phyloP scores from a whole-genome alignment of 2,888 invertebrate genomes.

The Eristalis intricaria region DNA sequence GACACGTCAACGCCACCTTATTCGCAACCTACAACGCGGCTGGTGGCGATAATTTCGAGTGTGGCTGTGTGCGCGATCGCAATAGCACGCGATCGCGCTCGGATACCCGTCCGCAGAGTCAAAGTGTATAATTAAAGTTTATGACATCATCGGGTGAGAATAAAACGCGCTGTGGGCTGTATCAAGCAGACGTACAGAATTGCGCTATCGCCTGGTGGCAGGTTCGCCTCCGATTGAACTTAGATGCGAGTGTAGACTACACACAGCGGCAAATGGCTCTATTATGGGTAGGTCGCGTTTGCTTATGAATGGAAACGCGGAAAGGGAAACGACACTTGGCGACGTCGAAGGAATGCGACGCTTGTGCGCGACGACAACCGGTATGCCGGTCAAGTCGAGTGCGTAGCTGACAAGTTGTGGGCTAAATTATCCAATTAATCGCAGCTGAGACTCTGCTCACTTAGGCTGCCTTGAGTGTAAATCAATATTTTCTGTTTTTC shows the following conservation, averaged over 20 bases:
- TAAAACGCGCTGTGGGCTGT: constrained; percentile 47
- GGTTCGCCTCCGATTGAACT: constrained; percentile 21
- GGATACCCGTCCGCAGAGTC: not conserved
- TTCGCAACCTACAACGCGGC: constrained; percentile 7
- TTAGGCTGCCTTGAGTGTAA: constrained; percentile 14
- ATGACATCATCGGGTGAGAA: constrained; percentile 65
- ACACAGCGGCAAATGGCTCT: not conserved
- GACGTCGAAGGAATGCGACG: constrained; percentile 11
- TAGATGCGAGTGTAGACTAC: constrained; percentile 17
- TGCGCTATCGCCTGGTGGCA: constrained; percentile 8
- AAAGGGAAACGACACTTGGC: constrained; percentile 5
- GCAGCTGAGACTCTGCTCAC: constrained; percentile 37
- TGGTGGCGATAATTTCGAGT: constrained; percentile 43
- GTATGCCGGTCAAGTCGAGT: constrained; percentile 17
- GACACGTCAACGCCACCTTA: constrained; percentile 36
- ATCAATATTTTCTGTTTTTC: constrained; percentile 34
- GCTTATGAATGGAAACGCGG: constrained; percentile 36
- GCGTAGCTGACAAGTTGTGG: constrained; percentile 28
- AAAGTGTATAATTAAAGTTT: constrained; percentile 41
- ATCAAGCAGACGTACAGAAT: constrained; percentile 6
- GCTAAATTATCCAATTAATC: constrained; percentile 48
- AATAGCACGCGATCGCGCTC: constrained; percentile 54
- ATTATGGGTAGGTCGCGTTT: constrained; percentile 7
- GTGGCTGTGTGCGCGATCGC: constrained; percentile 61
- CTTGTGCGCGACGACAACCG: constrained; percentile 29